These are phyloP conservation scores for Schizothorax lantsangensis DNA, from an alignment of 2,797 vertebrate genomes.

Conservation along the genomic window DNA sequence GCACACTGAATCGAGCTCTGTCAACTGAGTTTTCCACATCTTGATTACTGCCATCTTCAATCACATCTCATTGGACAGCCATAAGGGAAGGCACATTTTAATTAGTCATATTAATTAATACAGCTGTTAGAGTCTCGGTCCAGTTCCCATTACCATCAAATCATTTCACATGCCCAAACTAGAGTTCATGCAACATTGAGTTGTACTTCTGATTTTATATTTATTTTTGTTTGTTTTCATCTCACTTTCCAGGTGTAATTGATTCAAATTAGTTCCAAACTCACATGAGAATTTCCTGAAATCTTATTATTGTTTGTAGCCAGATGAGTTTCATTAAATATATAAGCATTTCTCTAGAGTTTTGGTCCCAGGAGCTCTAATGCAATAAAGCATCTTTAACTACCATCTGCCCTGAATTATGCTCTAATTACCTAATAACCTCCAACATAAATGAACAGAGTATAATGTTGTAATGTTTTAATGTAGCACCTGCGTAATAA, in stretches of 20 bases:
- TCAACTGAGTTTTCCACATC: constrained; percentile 59
- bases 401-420: constrained; percentile 50
- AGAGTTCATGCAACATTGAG: constrained; percentile 42
- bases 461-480: constrained; percentile 38
- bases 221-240: not conserved
- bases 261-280: constrained; percentile 21
- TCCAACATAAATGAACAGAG: constrained; percentile 36
- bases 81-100: constrained; percentile 63
- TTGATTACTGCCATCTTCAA: constrained; percentile 65
- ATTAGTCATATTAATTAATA: constrained; percentile 67
- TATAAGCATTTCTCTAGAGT: constrained; percentile 37
- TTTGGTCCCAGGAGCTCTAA: constrained; percentile 42
- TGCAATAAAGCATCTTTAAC: constrained; percentile 51
- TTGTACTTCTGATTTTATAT: constrained; percentile 21
- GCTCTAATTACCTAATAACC: constrained; percentile 49
- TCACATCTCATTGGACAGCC: constrained; percentile 61
- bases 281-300: constrained; percentile 21
- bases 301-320: constrained; percentile 43
- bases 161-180: constrained; percentile 37
- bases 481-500: constrained; percentile 34
- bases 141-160: constrained; percentile 56
- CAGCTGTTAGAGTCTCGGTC: constrained; percentile 64
- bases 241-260: constrained; percentile 46
- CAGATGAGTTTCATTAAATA: constrained; percentile 52
- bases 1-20: constrained; percentile 50